Base-by-base conservation (phyloP, 1,140 invertebrate genomes). In the Cydia amplana region DNA sequence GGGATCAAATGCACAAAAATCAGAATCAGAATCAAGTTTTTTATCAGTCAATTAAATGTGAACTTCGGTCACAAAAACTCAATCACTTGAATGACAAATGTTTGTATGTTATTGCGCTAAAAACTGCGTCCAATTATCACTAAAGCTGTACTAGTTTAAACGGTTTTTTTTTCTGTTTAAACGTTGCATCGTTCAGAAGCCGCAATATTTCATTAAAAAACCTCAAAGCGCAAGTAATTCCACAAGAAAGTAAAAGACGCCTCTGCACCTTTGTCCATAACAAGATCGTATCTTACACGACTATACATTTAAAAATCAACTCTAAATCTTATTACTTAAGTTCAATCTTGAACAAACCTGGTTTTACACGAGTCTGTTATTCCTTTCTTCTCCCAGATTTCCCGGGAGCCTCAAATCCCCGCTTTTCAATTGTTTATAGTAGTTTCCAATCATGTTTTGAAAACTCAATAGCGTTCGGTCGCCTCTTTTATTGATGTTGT, bases 351-450 rank as follows among this genome's bases (percentile, higher is more conserved):
- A 60, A 7, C 18, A 60, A 60, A 23, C 1, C 18, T 12, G n/a
- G 20, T 0, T 60, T 60, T 23, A 0, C 18, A 18, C 55, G 9
- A 18, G 16, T 10, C 18, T 60, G 18, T 60, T 23, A 23, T 60
- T 60, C 9, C 20, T 60, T 20, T 60, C 16, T 32, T 70, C 36
- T 5, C n/a, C 55, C 1, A 32, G 65, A 70, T 70, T 70, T 70
- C 65, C 65, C 65, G 28, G 6, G 65, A 36, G 65, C n/a, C 65
- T 70, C 32, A 70, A 70, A 70, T 40, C 65, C 23, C 65, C 10
- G 65, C 28, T 70, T 36, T 70, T 70, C 28, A 18, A 70, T 70
- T 70, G 65, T 70, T 70, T 36, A 70, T 70, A 32, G 65, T 14
- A 40, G 65, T 70, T 70, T 70, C 20, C 28, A 18, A 70, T 36